These are phyloP conservation scores for Sisor rabdophorus DNA, from an alignment of 2,113 vertebrate genomes.

Conservation along the genomic window DNA sequence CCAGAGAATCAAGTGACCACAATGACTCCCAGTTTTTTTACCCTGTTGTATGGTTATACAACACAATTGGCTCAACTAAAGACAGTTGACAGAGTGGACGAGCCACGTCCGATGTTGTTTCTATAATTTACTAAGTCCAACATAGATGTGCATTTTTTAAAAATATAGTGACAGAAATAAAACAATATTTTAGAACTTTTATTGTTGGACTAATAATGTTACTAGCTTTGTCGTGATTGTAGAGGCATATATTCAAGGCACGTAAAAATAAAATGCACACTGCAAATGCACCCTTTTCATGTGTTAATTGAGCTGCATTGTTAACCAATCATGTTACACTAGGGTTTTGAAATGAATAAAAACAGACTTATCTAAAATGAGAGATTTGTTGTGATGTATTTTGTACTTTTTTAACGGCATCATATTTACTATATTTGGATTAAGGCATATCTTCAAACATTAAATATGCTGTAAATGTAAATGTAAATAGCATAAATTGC, in stretches of 20 bases:
- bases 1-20: slow-evolving; percentile 67
- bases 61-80: slow-evolving; percentile 68
- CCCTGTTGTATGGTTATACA: slow-evolving; percentile 68
- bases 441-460: background rate
- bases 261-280: slow-evolving; percentile 74
- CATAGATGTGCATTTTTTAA: slow-evolving; percentile 58
- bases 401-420: background rate
- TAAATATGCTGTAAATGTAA: background rate
- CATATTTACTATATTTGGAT: background rate
- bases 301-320: slow-evolving; percentile 64
- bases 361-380: slow-evolving; percentile 28
- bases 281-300: slow-evolving; percentile 71
- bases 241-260: slow-evolving; percentile 78
- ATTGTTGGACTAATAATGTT: slow-evolving; percentile 69
- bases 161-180: slow-evolving; percentile 52
- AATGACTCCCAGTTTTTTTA: slow-evolving; percentile 65
- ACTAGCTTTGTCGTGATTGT: slow-evolving; percentile 76
- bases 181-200: slow-evolving; percentile 56
- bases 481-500: no score
- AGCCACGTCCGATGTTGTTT: slow-evolving; percentile 68
- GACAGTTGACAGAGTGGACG: slow-evolving; percentile 68
- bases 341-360: slow-evolving; percentile 62
- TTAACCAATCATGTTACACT: slow-evolving; percentile 52
- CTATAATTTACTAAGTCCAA: slow-evolving; percentile 70
- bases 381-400: slow-evolving; percentile 38